These are phyloP conservation scores for Sipha maydis DNA, from an alignment of 2,888 invertebrate genomes.

Conservation along the genomic window DNA sequence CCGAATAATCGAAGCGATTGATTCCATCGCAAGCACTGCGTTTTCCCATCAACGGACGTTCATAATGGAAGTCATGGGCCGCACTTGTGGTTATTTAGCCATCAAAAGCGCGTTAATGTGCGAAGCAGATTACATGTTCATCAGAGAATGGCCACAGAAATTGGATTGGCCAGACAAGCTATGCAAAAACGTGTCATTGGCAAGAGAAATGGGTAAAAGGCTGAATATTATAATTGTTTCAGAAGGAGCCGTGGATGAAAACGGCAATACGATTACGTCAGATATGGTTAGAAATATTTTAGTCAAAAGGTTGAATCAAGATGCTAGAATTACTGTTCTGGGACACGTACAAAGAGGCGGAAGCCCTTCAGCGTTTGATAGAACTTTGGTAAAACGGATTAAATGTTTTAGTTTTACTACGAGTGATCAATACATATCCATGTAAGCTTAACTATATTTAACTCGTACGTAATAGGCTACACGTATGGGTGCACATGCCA, in stretches of 20 bases:
- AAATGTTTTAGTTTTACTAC: no score
- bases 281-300: constrained; percentile 90
- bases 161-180: constrained; percentile 91
- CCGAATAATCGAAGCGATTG: constrained; percentile 97
- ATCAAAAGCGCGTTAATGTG: constrained; percentile 94
- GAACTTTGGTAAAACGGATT: constrained; percentile 79
- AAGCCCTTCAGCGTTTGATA: constrained; percentile 97
- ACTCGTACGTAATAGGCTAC: constrained; percentile 11
- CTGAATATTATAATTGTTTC: constrained; percentile 98
- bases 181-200: constrained; percentile 83
- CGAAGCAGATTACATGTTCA: constrained; percentile 98
- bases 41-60: constrained; percentile 99
- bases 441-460: no score
- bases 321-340: constrained; percentile 95
- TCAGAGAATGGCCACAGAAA: constrained; percentile 96
- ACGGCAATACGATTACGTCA: constrained; percentile 92
- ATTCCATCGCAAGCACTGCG: constrained; percentile 97
- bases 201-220: constrained; percentile 86
- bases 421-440: no score
- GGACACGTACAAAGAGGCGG: constrained; percentile 99
- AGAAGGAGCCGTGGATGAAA: constrained; percentile 95
- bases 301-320: constrained; percentile 89
- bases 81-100: constrained; percentile 99
- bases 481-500: constrained; percentile 41
- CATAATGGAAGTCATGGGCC: constrained; percentile 99